Percentiles rank a stretch among this genome's conserved stretches.
These are phyloP conservation scores for Bos javanicus DNA, from an alignment of 2,113 vertebrate genomes.

Conservation along the genomic window DNA sequence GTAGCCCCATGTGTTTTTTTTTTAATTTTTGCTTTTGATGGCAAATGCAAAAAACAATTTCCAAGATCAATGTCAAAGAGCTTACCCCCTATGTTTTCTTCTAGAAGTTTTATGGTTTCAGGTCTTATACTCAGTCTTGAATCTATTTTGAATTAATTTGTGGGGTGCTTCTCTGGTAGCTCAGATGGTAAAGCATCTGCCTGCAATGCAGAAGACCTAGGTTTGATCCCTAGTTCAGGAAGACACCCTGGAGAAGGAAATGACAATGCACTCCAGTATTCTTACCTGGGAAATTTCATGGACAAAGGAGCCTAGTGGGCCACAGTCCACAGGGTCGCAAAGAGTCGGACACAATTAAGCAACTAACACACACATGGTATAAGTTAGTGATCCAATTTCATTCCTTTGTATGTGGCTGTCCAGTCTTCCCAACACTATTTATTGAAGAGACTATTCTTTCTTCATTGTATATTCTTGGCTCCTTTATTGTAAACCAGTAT, in stretches of 20 bases:
- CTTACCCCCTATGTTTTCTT: background rate
- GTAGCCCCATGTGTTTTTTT: background rate
- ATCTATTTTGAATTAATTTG: background rate
- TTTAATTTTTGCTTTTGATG: background rate
- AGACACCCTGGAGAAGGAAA: background rate
- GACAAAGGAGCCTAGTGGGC: background rate
- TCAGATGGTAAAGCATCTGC: background rate
- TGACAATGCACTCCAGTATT: background rate
- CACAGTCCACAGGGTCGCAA: background rate
- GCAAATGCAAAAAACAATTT: background rate
- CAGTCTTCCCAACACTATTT: background rate
- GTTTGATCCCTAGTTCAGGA: background rate
- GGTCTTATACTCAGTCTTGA: background rate
- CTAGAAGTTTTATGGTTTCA: background rate
- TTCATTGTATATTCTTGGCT: background rate
- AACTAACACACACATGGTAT: background rate
- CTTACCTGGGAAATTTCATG: background rate
- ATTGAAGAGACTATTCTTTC: background rate
- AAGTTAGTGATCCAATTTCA: background rate
- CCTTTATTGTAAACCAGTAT: background rate
- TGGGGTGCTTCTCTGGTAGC: background rate
- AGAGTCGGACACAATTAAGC: fast-evolving
- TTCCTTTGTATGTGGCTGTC: background rate
- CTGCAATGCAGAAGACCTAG: background rate
- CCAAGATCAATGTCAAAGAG: background rate